Percentiles rank a stretch among this genome's conserved stretches.
Conservation (phyloP, 2,113 vertebrate genomes). For the Erinaceus europaeus region DNA sequence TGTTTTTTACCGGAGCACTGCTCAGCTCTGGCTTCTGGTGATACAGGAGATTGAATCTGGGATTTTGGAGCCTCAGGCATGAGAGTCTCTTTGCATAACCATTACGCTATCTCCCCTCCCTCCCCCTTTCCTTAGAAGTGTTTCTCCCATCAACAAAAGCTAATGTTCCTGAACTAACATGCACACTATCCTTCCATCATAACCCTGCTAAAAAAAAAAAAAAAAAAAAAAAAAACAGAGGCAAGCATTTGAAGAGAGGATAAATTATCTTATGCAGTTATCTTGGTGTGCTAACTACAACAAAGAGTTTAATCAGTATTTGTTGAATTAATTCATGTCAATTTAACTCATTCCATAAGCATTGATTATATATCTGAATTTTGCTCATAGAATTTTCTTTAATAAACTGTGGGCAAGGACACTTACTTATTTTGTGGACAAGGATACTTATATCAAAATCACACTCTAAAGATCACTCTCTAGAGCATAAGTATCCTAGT, state of each 20-base stretch:
- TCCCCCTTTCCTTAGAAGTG: background rate
- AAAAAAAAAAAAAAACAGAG: background rate
- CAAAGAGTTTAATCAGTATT: background rate
- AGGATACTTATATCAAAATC: too few relatives aligned
- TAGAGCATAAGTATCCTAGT: background rate
- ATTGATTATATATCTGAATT: background rate
- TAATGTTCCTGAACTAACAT: background rate
- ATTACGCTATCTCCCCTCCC: too few relatives aligned
- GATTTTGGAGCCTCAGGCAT: too few relatives aligned
- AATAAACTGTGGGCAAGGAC: background rate
- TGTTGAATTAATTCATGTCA: background rate
- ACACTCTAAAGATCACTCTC: conserved; percentile 13
- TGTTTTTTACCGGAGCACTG: too few relatives aligned
- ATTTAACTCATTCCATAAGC: background rate
- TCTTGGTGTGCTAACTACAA: background rate
- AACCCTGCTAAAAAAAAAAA: background rate
- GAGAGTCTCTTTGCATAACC: too few relatives aligned
- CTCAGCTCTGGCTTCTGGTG: too few relatives aligned
- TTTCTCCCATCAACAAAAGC: background rate
- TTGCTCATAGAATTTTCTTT: background rate
- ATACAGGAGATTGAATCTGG: too few relatives aligned
- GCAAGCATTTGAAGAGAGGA: background rate
- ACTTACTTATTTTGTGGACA: too few relatives aligned
- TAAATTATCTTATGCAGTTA: background rate
- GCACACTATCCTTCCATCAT: background rate